Evolutionary conservation across 2,797 vertebrate species (phyloP), one percentile per base, ranked within the genome.

Genomic region (Thamnophis elegans): DNA sequence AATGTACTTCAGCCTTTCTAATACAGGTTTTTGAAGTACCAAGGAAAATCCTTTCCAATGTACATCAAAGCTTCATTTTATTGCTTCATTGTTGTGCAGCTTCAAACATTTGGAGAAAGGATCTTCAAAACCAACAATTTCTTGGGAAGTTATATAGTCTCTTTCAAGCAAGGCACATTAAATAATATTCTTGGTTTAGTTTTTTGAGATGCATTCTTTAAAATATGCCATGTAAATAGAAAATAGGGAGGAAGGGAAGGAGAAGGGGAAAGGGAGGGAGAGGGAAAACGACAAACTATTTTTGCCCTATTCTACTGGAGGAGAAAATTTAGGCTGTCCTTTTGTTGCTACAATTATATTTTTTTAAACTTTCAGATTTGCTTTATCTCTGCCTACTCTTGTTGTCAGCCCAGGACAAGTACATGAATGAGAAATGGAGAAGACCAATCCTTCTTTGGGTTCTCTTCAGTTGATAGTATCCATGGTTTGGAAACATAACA

Each of bases 1-100:
- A 92, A 88, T 90, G 58, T 88, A 55, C 54, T 92, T 47, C 87
- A 91, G 87, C 92, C 51, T 92, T 54, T 54, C 65, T 56, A 32
- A 82, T 92, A 90, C 54, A 88, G 54, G 42, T 62, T 85, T 36
- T 60, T 88, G 28, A 68, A 20, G 73, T 28, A 16, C 2, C 55
- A n/a, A 32, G 85, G 88, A 91, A 85, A 91, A 85, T 36, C 89
- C 51, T 65, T 59, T 85, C n/a, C 68, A 91, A 87, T 90, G 47
- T 88, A 54, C 32, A 87, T 59, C 55, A 87, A 92, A 90, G 90
- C 90, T 90, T 88, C 87, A 0, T 26, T 54, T 87, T 26, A 59
- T 88, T 78, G 51, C 12, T 13, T 58, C 54, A 47, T 90, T 55
- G 36, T 36, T 90, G 73, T 85, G 47, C 32, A 54, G 36, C 56